Conservation (phyloP, 2,797 vertebrate genomes). For the Paratrypauchen microcephalus region DNA sequence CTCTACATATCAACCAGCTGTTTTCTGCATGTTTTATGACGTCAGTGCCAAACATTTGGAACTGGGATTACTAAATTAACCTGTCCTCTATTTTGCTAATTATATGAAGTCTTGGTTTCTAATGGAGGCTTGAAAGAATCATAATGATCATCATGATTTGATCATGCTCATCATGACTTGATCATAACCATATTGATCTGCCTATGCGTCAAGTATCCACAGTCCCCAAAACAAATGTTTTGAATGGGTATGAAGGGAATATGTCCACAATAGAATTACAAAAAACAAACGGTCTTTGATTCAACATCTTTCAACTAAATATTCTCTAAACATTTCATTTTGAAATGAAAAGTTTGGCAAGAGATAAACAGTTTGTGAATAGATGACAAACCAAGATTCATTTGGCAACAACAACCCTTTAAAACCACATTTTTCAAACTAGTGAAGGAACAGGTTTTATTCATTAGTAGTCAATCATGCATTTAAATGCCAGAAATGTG, state of each 20-base stretch:
- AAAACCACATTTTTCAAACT: conserved; percentile 60
- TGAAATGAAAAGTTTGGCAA: conserved; percentile 70
- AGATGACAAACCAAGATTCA: conserved; percentile 62
- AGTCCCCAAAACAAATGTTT: conserved; percentile 69
- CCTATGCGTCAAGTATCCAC: conserved; percentile 58
- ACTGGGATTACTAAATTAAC: neutral
- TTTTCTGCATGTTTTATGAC: conserved; percentile 41
- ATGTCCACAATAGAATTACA: conserved; percentile 73
- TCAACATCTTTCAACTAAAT: conserved; percentile 60
- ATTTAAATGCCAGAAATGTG: conserved; percentile 39
- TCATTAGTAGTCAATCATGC: conserved; percentile 61
- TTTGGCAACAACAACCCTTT: conserved; percentile 57
- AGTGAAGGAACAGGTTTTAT: conserved; percentile 60
- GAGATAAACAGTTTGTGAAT: conserved; percentile 64
- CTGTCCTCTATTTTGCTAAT: neutral
- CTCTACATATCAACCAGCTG: conserved; percentile 47
- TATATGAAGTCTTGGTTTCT: neutral
- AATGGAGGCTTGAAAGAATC: too few relatives aligned
- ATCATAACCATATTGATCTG: conserved; percentile 30
- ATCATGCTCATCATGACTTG: neutral
- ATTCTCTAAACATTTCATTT: conserved; percentile 57
- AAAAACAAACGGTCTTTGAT: conserved; percentile 56
- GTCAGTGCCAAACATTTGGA: conserved; percentile 28
- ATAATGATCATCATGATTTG: neutral
- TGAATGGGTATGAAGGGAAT: conserved; percentile 66